These are phyloP conservation scores for Eucidaris tribuloides DNA, from an alignment of 35 echinoderm and acorn worm genomes.

Conservation along the genomic window DNA sequence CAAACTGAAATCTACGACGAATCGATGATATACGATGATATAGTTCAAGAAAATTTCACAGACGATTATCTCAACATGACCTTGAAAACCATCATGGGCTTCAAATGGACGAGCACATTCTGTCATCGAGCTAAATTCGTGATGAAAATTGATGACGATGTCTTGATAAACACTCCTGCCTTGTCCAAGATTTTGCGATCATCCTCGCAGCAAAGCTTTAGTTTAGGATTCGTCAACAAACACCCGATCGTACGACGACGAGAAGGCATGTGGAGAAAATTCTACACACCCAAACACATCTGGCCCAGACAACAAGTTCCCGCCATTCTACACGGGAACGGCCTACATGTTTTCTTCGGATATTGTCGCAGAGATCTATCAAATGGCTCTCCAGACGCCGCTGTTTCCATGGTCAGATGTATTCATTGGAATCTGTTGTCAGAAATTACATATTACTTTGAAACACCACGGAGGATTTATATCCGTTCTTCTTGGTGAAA, in stretches of 20 bases:
- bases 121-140: slow-evolving; percentile 14
- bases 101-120: slow-evolving; percentile 6
- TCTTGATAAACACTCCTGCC: background rate
- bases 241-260: background rate
- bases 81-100: slow-evolving; percentile 26
- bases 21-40: background rate
- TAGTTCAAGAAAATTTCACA: slow-evolving; percentile 30
- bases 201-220: background rate
- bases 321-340: slow-evolving; percentile 22
- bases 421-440: slow-evolving; percentile 6
- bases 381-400: background rate
- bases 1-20: background rate
- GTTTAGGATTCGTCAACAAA: background rate
- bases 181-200: background rate
- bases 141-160: slow-evolving; percentile 46
- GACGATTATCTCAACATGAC: slow-evolving; percentile 39
- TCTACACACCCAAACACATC: slow-evolving; percentile 17
- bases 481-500: background rate
- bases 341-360: slow-evolving; percentile 24
- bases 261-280: slow-evolving; percentile 7
- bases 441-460: background rate
- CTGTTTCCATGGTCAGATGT: slow-evolving; percentile 24
- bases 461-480: slow-evolving; percentile 1
- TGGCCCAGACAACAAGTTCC: slow-evolving; percentile 2
- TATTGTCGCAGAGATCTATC: background rate